Evolutionary conservation across 2,888 invertebrate genomes (phyloP), one percentile per base, ranked within the genome.

Genomic region (Philereme transversata): DNA sequence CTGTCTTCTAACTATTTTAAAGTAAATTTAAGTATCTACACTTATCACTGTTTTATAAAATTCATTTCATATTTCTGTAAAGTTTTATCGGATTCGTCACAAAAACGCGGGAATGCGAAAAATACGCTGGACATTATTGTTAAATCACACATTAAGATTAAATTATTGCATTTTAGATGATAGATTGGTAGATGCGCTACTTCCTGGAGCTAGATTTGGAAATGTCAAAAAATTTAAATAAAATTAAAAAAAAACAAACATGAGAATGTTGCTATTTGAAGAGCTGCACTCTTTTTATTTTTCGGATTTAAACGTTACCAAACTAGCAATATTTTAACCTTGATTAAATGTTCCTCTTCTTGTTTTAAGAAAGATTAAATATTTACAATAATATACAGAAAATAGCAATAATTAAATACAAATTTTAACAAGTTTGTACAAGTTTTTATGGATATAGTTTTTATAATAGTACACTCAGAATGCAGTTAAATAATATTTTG

Each of bases 301-400:
- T 75, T 81, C 79, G 82, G 84, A 87, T 84, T 86, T 82, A 79
- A 86, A 84, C 81, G 89, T 92, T 92, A 92, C 92, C 92, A 88
- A 86, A 85, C 87, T 87, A 90, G 88, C 86, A 87, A 90, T 90
- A 90, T 84, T 83, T 80, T 83, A 87, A 92, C 88, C 90, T 88
- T 91, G 79, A 90, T 89, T 87, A 55, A 84, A 93, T 92, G 93
- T 92, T 93, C 92, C 93, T 92, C 91, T 89, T 88, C 88, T 92
- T 92, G 77, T 92, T 88, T 92, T 93, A 92, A 92, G 92, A 90
- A 90, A 92, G 88, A 92, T 87, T 87, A 79, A 87, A 91, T 93
- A 93, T 93, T 92, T 93, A 93, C 92, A 90, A 88, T 89, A 90
- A 88, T 90, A 83, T 90, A 92, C 88, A 90, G 81, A 87, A 82